Conservation (phyloP, 2,888 invertebrate species). For the Macaria liturata region DNA sequence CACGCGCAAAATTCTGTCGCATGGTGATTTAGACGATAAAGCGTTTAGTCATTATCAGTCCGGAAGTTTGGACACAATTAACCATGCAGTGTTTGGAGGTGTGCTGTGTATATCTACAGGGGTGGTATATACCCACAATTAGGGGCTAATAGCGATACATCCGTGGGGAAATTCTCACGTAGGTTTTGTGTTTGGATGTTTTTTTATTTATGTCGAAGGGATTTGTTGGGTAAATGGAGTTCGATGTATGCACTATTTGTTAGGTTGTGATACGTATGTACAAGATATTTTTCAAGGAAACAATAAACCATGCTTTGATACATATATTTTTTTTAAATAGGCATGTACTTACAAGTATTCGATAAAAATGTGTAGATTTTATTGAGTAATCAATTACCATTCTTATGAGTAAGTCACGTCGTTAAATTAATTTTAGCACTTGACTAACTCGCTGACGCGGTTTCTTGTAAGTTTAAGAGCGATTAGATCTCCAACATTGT, state of each 20-base stretch:
- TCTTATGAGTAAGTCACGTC: neutral
- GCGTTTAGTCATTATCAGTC: conserved; percentile 53
- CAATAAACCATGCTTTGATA: no score
- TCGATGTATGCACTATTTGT: no score
- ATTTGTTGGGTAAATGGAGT: no score
- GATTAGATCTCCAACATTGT: conserved; percentile 20
- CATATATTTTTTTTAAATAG: no score
- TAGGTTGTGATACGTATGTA: no score
- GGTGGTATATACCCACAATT: conserved; percentile 50
- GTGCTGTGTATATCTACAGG: conserved; percentile 14
- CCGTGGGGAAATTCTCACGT: conserved; percentile 59
- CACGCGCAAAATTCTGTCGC: conserved; percentile 43
- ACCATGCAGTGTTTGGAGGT: conserved; percentile 42
- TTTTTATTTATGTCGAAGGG: neutral
- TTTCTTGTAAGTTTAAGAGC: neutral
- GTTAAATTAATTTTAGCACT: conserved; percentile 7
- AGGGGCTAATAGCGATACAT: conserved; percentile 54
- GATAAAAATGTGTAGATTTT: neutral
- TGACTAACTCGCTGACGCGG: neutral
- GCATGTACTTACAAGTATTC: no score
- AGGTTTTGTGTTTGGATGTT: neutral
- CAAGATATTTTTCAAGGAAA: no score
- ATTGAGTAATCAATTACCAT: neutral
- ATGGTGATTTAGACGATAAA: conserved; percentile 62
- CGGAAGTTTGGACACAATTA: conserved; percentile 51